Conservation (phyloP, 2,113 vertebrate genomes). For the Dicaeum eximium region DNA sequence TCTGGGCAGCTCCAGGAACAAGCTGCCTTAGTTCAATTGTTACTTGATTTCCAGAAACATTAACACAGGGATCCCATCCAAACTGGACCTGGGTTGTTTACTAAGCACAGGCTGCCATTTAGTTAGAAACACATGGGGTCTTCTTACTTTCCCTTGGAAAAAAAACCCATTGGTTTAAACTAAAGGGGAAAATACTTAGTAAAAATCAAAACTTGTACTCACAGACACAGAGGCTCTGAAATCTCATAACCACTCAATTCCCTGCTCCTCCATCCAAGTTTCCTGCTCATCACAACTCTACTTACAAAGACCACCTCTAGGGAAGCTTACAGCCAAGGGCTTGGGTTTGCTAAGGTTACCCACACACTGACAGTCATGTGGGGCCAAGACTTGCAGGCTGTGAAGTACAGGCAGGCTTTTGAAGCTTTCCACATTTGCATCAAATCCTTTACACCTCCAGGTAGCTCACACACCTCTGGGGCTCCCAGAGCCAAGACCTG, state of each 20-base stretch:
- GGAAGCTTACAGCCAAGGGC: neutral
- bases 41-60: slow-evolving; percentile 1
- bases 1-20: neutral
- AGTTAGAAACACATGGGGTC: slow-evolving; percentile 35
- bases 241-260: neutral
- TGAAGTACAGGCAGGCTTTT: neutral
- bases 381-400: neutral
- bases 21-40: neutral
- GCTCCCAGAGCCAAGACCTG: neutral
- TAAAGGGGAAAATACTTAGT: neutral
- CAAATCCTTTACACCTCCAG: neutral
- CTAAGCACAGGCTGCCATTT: neutral
- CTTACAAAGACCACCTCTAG: neutral
- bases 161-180: slow-evolving; percentile 2
- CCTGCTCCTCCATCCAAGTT: neutral
- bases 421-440: neutral
- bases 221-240: neutral
- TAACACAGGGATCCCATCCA: neutral
- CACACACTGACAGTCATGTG: neutral
- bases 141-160: neutral
- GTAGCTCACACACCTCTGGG: neutral
- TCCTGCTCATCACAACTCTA: neutral
- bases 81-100: neutral
- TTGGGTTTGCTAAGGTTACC: neutral
- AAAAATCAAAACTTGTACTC: neutral